Conservation (phyloP, 2,888 invertebrate species). For the Craniophora ligustri region DNA sequence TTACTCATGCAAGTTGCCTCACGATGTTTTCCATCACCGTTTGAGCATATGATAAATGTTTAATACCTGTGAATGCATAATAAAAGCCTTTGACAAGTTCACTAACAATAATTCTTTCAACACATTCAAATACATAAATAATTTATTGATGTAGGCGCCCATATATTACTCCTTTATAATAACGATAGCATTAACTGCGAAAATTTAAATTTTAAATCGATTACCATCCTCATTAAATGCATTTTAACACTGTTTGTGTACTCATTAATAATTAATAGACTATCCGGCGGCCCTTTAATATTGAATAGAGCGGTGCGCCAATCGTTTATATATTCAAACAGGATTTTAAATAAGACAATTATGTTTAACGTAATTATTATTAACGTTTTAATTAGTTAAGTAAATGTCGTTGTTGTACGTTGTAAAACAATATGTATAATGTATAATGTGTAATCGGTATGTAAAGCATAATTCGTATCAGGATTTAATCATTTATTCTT, state of each 20-base stretch:
- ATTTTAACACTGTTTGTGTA: constrained; percentile 14
- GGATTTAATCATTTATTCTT: too few species aligned
- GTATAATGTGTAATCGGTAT: too few species aligned
- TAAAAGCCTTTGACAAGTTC: too few species aligned
- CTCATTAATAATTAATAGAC: constrained; percentile 32
- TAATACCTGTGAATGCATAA: not conserved
- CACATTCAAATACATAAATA: not conserved
- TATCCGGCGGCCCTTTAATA: constrained; percentile 5
- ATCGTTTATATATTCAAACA: too few species aligned
- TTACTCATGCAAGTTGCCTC: too few species aligned
- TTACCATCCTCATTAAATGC: constrained; percentile 16
- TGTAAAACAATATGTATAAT: too few species aligned
- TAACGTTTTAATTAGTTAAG: constrained; percentile 21
- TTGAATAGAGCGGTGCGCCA: not conserved
- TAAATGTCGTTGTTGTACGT: constrained; percentile 10
- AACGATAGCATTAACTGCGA: constrained; percentile 2
- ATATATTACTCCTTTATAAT: constrained; percentile 16
- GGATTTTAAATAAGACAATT: not conserved
- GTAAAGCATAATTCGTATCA: too few species aligned
- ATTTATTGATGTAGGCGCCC: not conserved
- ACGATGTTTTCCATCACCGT: too few species aligned
- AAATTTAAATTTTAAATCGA: constrained; percentile 37
- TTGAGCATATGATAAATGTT: not conserved
- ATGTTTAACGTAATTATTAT: too few species aligned
- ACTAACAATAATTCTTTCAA: too few species aligned